Evolutionary conservation across 2,888 invertebrate species (phyloP), one percentile per base, ranked within the genome.

Genomic region (Epistrophe eligans): DNA sequence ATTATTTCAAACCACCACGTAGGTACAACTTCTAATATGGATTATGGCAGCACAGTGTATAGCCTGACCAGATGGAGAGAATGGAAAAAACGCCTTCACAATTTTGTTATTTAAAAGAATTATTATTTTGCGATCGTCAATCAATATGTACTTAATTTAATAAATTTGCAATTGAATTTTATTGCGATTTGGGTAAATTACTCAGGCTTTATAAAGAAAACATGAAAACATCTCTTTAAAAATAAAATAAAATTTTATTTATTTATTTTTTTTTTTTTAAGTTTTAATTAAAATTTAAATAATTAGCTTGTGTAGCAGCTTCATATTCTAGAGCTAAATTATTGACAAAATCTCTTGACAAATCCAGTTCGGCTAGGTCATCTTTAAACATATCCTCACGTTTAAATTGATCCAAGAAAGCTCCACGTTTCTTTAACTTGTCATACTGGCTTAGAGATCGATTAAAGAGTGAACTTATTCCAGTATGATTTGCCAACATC

Each of bases 401-500:
- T 57, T 97, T 95, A 93, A 99, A 99, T 93, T 99, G 99, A 91
- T 99, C 99, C 90, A 99, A 94, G 93, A 99, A 99, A 0, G 99
- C 99, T 91, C 98, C 98, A 84, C 99, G 95, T 91, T 98, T 99
- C 52, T 98, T 95, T 76, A 99, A 94, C 93, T 99, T 99, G 93
- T 99, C 99, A 92, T 97, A 99, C 92, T 99, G 99, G 89, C 95
- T 95, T 35, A 99, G 93, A 17, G 98, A 98, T 88, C 98, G 95
- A 92, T 98, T 98, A 93, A 99, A 99, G 55, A 99, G 94, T 71
- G 98, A 97, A 89, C 97, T 97, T 91, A 99, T 99, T 92, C 98
- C 98, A 8, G 99, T 99, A 93, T 99, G 99, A 94, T 99, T 99
- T 88, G 99, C 99, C 89, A 99, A 94, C 97, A 99, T 97, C 62